Evolutionary conservation across 2,797 vertebrate genomes (phyloP), one percentile per base, ranked within the genome.

Genomic region (Syngnathus acus): DNA sequence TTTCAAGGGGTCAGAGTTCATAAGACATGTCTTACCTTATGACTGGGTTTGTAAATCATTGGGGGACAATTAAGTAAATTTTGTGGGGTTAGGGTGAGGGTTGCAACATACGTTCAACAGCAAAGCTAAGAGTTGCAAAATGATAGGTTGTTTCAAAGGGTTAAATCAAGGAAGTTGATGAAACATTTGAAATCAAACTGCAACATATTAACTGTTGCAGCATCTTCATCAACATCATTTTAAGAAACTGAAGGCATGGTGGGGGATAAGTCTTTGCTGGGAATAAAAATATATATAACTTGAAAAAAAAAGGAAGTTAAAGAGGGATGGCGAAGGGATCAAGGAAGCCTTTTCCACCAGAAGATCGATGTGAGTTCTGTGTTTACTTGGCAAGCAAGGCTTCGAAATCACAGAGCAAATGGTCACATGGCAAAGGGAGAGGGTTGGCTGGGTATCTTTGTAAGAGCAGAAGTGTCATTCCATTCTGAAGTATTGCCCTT

Each of bases 391-490:
- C 72, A 77, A 75, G 79, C 70, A 77, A 76, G 79, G 69, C 65
- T 71, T 82, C 43, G 59, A 61, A 32, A 67, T 82, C 65, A 72
- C 78, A 82, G 21, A 66, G 76, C 75, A 82, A 32, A 86, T 82
- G 68, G 79, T 84, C 81, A 66, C 78, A 87, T 86, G 69, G 62
- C 86, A 80, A 82, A 86, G 81, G 77, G 60, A 68, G 75, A 68
- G 75, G 68, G 65, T 60, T 11, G 40, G 60, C 40, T 45, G n/a
- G 3, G 60, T 16, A 66, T 43, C 76, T 72, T 77, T 87, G 84
- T 86, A 87, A 88, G 84, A 88, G 76, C 4, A 78, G 84, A 85
- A 17, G 78, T 84, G 82, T 79, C 73, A 17, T 68, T 72, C 68
- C 80, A 64, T 68, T 75, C 32, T 66, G 68, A 73, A 69, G 58